Percentiles rank a stretch among this genome's conserved stretches.
Conservation (phyloP, 2,797 vertebrate species). For the Ara ararauna region DNA sequence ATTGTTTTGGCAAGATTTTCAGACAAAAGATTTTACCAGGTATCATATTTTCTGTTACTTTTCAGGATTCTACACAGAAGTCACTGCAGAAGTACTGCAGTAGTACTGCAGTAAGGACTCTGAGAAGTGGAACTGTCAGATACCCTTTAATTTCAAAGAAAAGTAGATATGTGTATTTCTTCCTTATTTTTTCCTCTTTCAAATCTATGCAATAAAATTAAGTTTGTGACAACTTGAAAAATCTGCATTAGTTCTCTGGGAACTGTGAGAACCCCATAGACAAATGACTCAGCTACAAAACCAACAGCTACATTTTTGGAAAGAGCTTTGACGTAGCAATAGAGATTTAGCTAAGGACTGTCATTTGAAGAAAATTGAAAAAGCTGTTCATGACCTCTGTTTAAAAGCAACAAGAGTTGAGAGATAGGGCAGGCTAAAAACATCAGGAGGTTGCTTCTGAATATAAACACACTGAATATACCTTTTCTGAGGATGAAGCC, state of each 20-base stretch:
- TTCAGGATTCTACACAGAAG: neutral
- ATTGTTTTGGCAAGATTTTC: neutral
- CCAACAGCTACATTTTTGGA: neutral
- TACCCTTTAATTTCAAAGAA: neutral
- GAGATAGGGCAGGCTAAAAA: neutral
- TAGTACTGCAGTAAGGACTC: neutral
- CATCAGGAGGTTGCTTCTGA: neutral
- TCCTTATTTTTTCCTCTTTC: neutral
- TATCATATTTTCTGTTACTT: neutral
- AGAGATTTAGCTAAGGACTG: neutral
- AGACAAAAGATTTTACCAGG: neutral
- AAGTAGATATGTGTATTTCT: fast-evolving
- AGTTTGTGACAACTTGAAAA: neutral
- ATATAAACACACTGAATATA: neutral
- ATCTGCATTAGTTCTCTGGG: neutral
- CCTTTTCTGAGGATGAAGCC: neutral
- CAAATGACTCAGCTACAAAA: neutral
- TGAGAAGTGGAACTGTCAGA: neutral
- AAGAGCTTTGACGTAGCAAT: neutral
- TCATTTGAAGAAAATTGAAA: neutral
- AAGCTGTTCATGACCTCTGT: neutral
- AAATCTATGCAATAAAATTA: neutral
- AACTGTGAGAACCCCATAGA: neutral
- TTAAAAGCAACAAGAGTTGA: neutral
- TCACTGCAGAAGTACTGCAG: neutral